Base-by-base conservation (phyloP, 2,888 invertebrate genomes). In the Imbricaverruca yamaguchii region DNA sequence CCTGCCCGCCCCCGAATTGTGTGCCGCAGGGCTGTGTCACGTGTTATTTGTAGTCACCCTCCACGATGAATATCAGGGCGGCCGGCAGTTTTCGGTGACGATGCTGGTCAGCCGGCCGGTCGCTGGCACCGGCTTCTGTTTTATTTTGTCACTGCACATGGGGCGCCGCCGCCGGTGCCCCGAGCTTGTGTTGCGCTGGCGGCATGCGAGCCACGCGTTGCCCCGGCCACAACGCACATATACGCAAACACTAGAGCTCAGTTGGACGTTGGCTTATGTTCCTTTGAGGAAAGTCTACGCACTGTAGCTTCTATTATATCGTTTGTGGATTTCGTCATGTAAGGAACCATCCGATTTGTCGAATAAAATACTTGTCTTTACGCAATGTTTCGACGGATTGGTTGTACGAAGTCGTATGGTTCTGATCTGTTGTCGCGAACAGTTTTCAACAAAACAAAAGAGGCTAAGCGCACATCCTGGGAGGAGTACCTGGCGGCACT, bases 281-380 rank as follows among this genome's bases (percentile, higher is more conserved):
- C 39, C 65, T 80, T 81, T 79, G 56, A 81, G 81, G 81, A 82
- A 83, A 83, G 82, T 82, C 82, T 82, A 39, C 81, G 83, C 83
- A 84, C 82, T 85, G 83, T 85, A 84, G 85, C 84, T 85, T 85
- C 84, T 84, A 83, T 84, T 84, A 85, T 86, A 85, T 85, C 85
- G 85, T 85, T 86, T 86, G 86, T 86, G 85, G 83, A 85, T 85
- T 84, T 85, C 21, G 84, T 85, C 84, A 84, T 85, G 85, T 85
- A 85, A 85, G 85, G 85, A 85, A 84, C 84, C 85, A 86, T 86
- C 86, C 86, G 86, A 86, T 85, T 86, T 87, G 86, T 86, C 86
- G 85, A 87, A 87, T 87, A 87, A 87, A 87, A 86, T 87, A 86
- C 86, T 86, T 86, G 86, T 87, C 87, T 86, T 86, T 86, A 86